These are phyloP conservation scores for Nomada ferruginata DNA, from an alignment of 2,888 invertebrate genomes.

Conservation along the genomic window DNA sequence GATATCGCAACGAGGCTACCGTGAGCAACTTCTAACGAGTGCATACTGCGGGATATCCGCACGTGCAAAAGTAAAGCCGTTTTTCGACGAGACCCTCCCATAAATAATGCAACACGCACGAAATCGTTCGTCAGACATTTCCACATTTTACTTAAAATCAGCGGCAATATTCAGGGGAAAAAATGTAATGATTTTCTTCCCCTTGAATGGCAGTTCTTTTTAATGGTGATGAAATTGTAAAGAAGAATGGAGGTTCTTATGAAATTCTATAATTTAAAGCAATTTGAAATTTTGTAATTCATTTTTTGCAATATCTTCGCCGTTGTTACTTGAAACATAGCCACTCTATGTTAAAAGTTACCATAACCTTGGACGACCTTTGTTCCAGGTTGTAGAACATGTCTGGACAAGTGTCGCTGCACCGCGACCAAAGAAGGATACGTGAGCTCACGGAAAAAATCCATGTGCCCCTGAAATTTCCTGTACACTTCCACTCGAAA, in stretches of 20 bases:
- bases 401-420: constrained; percentile 30
- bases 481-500: constrained; percentile 17
- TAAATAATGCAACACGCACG: constrained; percentile 42
- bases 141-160: neutral
- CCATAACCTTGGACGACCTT: constrained; percentile 30
- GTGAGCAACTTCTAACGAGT: constrained; percentile 52
- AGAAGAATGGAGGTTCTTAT: too few relatives aligned
- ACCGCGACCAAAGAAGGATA: constrained; percentile 19
- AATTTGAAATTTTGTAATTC: too few relatives aligned
- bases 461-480: constrained; percentile 33
- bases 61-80: constrained; percentile 43
- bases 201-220: too few relatives aligned
- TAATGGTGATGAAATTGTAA: too few relatives aligned
- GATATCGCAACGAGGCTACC: constrained; percentile 49
- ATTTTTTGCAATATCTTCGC: too few relatives aligned
- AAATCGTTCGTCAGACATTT: constrained; percentile 11
- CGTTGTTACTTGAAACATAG: neutral
- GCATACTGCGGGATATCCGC: constrained; percentile 15
- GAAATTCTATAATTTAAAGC: too few relatives aligned
- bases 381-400: constrained; percentile 26
- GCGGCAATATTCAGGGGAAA: neutral
- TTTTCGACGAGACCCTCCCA: constrained; percentile 40
- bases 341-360: constrained; percentile 2
- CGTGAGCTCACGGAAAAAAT: constrained; percentile 1
- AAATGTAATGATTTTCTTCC: too few relatives aligned